phyloP scores from a whole-genome alignment of 2,113 vertebrate genomes.

The Empidonax traillii region DNA sequence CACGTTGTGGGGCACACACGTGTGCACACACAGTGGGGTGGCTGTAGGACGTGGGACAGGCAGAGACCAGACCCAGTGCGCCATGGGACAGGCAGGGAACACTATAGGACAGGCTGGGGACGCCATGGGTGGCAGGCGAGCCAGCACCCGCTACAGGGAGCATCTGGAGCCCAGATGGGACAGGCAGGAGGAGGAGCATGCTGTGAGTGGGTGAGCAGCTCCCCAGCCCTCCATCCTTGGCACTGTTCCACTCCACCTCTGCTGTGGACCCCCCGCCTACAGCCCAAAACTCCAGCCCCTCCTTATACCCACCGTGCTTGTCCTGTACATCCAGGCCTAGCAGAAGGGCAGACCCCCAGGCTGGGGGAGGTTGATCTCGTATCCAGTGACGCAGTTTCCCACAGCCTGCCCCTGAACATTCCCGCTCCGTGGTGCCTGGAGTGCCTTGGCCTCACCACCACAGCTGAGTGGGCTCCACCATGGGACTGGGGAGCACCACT shows the following conservation, averaged over 20 bases:
- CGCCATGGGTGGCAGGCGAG: not conserved
- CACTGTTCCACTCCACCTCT: not conserved
- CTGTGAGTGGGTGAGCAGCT: not conserved
- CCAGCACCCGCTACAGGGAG: not conserved
- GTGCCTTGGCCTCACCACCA: fast-evolving
- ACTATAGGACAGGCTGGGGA: not conserved
- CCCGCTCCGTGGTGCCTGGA: fast-evolving
- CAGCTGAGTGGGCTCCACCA: fast-evolving
- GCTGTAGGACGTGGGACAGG: not conserved
- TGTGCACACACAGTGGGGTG: not conserved
- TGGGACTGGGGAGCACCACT: fast-evolving
- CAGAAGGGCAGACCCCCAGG: not conserved
- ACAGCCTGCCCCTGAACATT: fast-evolving
- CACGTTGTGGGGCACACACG: not conserved
- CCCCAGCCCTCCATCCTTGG: not conserved
- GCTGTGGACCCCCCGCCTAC: fast-evolving
- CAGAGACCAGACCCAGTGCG: not conserved
- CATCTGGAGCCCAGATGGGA: slow-evolving; percentile 50
- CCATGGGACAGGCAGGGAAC: not conserved
- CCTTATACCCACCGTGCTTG: fast-evolving
- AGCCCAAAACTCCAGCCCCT: not conserved
- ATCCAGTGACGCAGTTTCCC: fast-evolving
- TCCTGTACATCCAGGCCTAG: fast-evolving
- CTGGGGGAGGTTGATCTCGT: fast-evolving
- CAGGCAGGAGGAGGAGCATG: not conserved